Evolutionary conservation across 2,113 vertebrate species (phyloP).

Genomic region (Psilopsiagon aurifrons): DNA sequence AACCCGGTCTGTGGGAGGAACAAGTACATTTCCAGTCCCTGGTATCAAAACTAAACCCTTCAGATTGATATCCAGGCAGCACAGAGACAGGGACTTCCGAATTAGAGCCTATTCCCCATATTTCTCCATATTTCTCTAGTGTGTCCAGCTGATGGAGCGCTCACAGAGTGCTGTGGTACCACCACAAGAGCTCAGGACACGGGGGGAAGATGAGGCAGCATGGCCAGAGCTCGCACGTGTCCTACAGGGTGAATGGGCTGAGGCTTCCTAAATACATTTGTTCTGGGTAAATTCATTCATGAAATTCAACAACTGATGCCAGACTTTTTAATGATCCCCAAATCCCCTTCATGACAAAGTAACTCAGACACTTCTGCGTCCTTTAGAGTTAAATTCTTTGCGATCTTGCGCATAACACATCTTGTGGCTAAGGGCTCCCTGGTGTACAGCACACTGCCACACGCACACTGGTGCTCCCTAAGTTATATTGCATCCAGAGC

Average conservation of each 20-base stretch:
- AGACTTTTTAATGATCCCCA: background rate
- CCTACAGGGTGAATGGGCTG: background rate
- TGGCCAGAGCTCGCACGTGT: background rate
- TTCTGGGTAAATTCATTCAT: background rate
- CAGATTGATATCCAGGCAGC: conserved; percentile 46
- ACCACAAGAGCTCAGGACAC: accelerated
- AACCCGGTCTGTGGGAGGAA: background rate
- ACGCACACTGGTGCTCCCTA: background rate
- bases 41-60: conserved; percentile 9
- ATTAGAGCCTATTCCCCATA: background rate
- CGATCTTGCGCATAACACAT: accelerated
- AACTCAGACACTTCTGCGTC: background rate
- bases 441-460: background rate
- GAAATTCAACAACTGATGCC: background rate
- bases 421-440: background rate
- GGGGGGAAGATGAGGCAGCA: background rate
- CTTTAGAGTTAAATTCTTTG: background rate
- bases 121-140: background rate
- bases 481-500: background rate
- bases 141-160: background rate
- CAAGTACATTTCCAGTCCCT: background rate
- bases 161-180: background rate
- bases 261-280: background rate
- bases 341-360: background rate
- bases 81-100: background rate